A percentile compares a stretch with the other conserved stretches of the same genome.
Evolutionary conservation across 1,140 invertebrate species (phyloP).

Genomic region (Galleria mellonella): DNA sequence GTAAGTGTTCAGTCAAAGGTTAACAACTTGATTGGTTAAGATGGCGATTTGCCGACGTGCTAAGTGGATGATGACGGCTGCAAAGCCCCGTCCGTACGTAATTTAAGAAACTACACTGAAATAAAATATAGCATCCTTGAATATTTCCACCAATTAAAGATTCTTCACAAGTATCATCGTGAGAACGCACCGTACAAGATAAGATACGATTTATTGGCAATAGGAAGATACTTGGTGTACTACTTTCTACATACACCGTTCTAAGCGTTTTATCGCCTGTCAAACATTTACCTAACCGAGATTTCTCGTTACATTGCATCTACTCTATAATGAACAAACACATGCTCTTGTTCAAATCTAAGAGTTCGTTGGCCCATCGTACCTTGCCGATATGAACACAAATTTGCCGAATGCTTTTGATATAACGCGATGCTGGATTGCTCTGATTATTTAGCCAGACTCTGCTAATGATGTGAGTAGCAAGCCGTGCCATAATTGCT

Average conservation of each 20-base stretch:
- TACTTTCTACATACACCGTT: slow-evolving; percentile 28
- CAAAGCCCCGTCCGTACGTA: slow-evolving; percentile 18
- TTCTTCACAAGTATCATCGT: slow-evolving; percentile 4
- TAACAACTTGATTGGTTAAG: slow-evolving; percentile 59
- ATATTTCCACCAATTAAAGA: background rate
- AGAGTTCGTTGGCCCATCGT: slow-evolving; percentile 20
- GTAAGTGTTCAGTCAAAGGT: slow-evolving; percentile 40
- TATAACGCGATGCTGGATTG: background rate
- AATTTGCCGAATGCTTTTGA: background rate
- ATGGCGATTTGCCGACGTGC: slow-evolving; percentile 50
- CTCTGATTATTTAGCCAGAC: slow-evolving; percentile 36
- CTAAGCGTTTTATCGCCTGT: slow-evolving; percentile 36
- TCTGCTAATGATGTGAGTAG: slow-evolving; percentile 29
- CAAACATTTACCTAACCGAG: slow-evolving; percentile 54
- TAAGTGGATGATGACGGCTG: slow-evolving; percentile 58
- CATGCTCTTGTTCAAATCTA: slow-evolving; percentile 13
- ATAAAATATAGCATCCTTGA: background rate
- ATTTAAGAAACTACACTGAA: slow-evolving; percentile 24
- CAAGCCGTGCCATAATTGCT: slow-evolving; percentile 54
- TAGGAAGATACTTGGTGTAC: slow-evolving; percentile 21
- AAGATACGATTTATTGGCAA: slow-evolving; percentile 38
- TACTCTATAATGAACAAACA: slow-evolving; percentile 21
- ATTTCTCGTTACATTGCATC: slow-evolving; percentile 30
- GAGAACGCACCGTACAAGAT: slow-evolving; percentile 30
- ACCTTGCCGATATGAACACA: background rate